These are phyloP conservation scores for Pelosia muscerda DNA, from an alignment of 2,888 invertebrate genomes.

Conservation along the genomic window DNA sequence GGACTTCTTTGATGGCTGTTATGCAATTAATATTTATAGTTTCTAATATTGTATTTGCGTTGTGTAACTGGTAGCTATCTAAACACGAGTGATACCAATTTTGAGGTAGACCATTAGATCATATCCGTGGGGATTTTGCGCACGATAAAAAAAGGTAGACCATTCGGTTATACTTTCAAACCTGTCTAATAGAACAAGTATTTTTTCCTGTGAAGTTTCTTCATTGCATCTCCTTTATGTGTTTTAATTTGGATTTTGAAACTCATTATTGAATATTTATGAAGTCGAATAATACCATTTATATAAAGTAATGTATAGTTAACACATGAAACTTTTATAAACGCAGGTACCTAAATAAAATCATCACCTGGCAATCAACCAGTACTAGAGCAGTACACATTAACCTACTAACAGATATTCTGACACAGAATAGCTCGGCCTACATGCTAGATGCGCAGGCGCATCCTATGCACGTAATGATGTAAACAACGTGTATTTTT, in stretches of 20 bases:
- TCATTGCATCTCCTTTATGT: not conserved
- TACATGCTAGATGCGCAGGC: constrained; percentile 47
- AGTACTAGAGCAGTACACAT: constrained; percentile 46
- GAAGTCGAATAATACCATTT: not conserved
- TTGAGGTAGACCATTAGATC: not conserved
- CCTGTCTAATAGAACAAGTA: not conserved
- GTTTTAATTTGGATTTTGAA: not conserved
- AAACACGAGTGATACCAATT: not conserved
- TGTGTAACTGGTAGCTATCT: not conserved
- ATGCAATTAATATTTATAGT: constrained; percentile 55
- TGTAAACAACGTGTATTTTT: constrained; percentile 62
- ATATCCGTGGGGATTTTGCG: no score
- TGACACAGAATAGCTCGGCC: constrained; percentile 51
- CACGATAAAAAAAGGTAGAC: no score
- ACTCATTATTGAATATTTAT: not conserved
- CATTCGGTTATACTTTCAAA: not conserved
- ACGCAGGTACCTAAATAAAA: constrained; percentile 16
- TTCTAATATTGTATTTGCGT: constrained; percentile 33
- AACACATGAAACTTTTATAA: not conserved
- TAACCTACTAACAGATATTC: constrained; percentile 60
- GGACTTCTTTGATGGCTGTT: constrained; percentile 52
- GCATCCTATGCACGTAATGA: constrained; percentile 47
- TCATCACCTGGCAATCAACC: constrained; percentile 57
- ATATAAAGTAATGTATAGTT: not conserved
- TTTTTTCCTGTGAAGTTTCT: not conserved